Base-by-base conservation (phyloP, 2,113 vertebrate species). In the Leucoraja erinaceus region DNA sequence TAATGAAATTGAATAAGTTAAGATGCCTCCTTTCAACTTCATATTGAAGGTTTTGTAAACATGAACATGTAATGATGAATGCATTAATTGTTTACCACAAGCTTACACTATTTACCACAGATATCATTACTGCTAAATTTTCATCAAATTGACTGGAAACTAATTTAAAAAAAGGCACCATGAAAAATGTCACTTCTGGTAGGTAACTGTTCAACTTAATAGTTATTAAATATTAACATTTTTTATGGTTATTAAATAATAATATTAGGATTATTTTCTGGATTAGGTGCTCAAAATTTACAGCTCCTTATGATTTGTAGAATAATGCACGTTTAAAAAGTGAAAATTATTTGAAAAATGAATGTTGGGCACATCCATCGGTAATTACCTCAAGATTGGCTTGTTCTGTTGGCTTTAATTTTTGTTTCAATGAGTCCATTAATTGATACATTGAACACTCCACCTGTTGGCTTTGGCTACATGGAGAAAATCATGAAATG, bases 401-500 rank as follows among this genome's bases (percentile, higher is more conserved):
- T 28, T 59, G 93, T 0, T 95, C 95, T 78, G 94, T 93, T 8
- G 94, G 93, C 93, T 95, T 96, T 95, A 97, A 95, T 94, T 94
- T 96, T 83, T 91, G 95, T 93, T 96, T 97, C 93, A 98, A 93
- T 93, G 93, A 94, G 61, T 97, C 95, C 54, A 96, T 93, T 93
- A 98, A 94, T 92, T 97, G 96, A 68, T 94, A 96, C 72, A 95
- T 94, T 78, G 94, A 95, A 25, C 59, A 93, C 94, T 98, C 97
- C 70, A 97, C 96, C 94, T 97, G 97, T 90, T 97, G 96, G 94
- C 97, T 98, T 94, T 96, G 96, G 93, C 97, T 98, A 94, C 1
- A 93, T 93, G 94, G 94, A 94, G 93, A 94, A 9, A 38, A 11
- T 61, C 47, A 90, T 61, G 20, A 22, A 38, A 20, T 70, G 63